A percentile compares a stretch with the other conserved stretches of the same genome.
phyloP scores from a whole-genome alignment of 2,888 invertebrate species.

The Cephus nigrinus region DNA sequence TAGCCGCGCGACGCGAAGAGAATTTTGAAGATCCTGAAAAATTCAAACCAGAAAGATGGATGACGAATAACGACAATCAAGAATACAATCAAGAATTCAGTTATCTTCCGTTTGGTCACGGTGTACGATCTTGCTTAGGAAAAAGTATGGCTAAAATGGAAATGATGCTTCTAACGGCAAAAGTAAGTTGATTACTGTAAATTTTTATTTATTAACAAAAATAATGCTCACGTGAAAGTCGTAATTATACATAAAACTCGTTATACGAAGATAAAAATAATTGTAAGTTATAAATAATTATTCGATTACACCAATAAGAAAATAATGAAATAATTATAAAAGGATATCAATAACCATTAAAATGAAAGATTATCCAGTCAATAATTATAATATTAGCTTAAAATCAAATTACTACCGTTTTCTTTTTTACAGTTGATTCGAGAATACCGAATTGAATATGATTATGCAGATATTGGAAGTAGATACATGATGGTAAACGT shows the following conservation, averaged over 20 bases:
- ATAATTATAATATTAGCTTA: not conserved
- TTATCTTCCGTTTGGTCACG: slow-evolving; percentile 75
- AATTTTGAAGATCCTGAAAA: slow-evolving; percentile 74
- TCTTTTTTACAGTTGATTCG: slow-evolving; percentile 70
- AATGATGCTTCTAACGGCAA: slow-evolving; percentile 70
- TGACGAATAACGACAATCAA: slow-evolving; percentile 58
- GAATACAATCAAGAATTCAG: slow-evolving; percentile 69
- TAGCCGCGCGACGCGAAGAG: slow-evolving; percentile 72
- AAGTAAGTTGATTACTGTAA: slow-evolving; percentile 61
- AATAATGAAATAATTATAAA: not conserved
- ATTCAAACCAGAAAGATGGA: slow-evolving; percentile 75
- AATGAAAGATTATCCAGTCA: not conserved
- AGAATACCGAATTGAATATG: slow-evolving; percentile 75
- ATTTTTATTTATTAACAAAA: not conserved
- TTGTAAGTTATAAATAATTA: slow-evolving; percentile 5
- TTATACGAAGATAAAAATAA: slow-evolving; percentile 1
- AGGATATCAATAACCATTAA: not conserved
- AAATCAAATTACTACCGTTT: slow-evolving; percentile 9
- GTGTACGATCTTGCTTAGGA: slow-evolving; percentile 73
- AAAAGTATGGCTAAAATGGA: slow-evolving; percentile 73
- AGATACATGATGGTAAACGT: slow-evolving; percentile 71
- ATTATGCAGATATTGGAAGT: slow-evolving; percentile 74
- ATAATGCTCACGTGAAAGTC: not conserved
- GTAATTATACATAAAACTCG: not conserved
- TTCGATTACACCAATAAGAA: not conserved